phyloP scores from a whole-genome alignment of 2,113 vertebrate genomes.

The Entomyzon cyanotis region DNA sequence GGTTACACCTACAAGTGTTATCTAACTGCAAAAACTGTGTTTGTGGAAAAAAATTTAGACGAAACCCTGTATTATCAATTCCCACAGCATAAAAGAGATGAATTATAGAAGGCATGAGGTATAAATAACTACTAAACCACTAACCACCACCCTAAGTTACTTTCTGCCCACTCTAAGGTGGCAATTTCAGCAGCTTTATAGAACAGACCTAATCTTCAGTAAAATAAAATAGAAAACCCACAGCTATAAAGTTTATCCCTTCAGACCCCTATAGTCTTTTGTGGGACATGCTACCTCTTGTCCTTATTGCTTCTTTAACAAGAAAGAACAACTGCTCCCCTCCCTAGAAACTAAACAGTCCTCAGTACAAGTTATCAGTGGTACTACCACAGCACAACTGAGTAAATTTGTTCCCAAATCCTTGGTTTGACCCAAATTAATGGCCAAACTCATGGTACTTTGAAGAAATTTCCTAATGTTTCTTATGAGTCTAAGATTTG shows the following conservation, averaged over 20 bases:
- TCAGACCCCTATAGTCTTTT: neutral
- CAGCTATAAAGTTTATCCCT: neutral
- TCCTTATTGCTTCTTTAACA: neutral
- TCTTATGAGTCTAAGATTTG: neutral
- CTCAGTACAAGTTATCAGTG: neutral
- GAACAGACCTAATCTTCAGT: neutral
- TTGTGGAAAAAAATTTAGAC: neutral
- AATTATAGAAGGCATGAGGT: neutral
- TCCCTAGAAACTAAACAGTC: neutral
- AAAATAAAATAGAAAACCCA: neutral
- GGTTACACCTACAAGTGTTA: neutral
- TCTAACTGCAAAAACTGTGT: rapidly evolving
- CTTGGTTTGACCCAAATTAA: neutral
- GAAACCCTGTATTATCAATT: neutral
- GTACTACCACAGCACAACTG: neutral
- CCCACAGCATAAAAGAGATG: neutral
- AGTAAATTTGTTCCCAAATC: neutral
- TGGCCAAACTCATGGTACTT: neutral
- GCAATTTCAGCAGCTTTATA: neutral
- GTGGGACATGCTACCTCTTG: neutral
- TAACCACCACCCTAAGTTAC: neutral
- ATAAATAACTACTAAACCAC: neutral
- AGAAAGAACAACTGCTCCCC: neutral
- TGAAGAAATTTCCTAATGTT: neutral
- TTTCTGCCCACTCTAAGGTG: neutral